A percentile compares a stretch with the other conserved stretches of the same genome.
Evolutionary conservation across 2,797 vertebrate species (phyloP).

Genomic region (Lacerta agilis): DNA sequence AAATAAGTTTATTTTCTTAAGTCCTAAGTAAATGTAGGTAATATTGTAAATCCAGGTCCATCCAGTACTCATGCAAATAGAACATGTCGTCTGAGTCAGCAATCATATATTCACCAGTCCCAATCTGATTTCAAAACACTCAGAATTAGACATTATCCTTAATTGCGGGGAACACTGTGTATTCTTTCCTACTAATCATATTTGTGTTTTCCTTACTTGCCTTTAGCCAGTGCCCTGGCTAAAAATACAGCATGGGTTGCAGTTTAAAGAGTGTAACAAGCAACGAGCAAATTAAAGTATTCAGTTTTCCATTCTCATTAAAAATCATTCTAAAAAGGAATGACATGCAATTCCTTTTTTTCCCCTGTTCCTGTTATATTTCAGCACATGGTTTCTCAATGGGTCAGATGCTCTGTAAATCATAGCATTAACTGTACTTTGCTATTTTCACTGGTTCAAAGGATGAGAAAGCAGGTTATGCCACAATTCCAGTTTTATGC

Average conservation of each 20-base stretch:
- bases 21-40: not conserved
- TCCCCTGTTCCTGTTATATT: not conserved
- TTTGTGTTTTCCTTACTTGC: slow-evolving; percentile 38
- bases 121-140: slow-evolving; percentile 35
- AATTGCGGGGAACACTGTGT: slow-evolving; percentile 32
- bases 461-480: slow-evolving; percentile 16
- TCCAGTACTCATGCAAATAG: not conserved
- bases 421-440: slow-evolving; percentile 25
- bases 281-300: slow-evolving; percentile 10
- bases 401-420: not conserved
- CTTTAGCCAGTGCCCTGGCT: not conserved
- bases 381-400: not conserved
- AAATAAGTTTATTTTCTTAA: not conserved
- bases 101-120: not conserved
- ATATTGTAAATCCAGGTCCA: not conserved
- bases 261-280: slow-evolving; percentile 17
- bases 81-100: not conserved
- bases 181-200: slow-evolving; percentile 26
- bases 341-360: not conserved
- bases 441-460: slow-evolving; percentile 5
- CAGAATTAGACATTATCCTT: slow-evolving; percentile 38
- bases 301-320: slow-evolving; percentile 28
- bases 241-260: slow-evolving; percentile 11
- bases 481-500: slow-evolving; percentile 22
- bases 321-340: slow-evolving; percentile 12